Evolutionary conservation across 2,113 vertebrate genomes (phyloP), one percentile per base, ranked within the genome.

Genomic region (Pelmatolapia mariae): DNA sequence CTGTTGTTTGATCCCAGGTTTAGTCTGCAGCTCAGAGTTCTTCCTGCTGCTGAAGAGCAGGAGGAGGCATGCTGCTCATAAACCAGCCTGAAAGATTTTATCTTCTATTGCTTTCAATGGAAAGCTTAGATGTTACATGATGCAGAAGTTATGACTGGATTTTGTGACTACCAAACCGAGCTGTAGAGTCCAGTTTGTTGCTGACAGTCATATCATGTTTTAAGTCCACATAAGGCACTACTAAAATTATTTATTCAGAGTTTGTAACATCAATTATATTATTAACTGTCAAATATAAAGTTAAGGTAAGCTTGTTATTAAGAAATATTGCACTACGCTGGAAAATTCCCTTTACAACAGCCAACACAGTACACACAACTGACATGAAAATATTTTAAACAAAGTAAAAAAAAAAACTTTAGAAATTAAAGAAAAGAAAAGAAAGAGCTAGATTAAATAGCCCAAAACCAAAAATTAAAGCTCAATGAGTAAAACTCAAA

Each of bases 251-350:
- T 18, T 76, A 47, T 29, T 76, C 71, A 19, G 15, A 50, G 43
- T 76, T 76, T 76, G 24, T 0, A 47, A 47, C 4, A 11, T 29
- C 15, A 29, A 8, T 8, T 19, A 0, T 45, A 43, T 47, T 47
- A 76, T 45, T 47, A 47, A 0, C 71, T 73, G n/a, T 73, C 8
- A n/a, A n/a, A 36, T 66, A 38, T n/a, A n/a, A 66, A 66, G 61
- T 38, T 22, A 38, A 2, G 11, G 10, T 0, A 19, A 38, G 10
- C 33, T 66, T 73, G 68, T 73, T 73, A 26, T 45, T 73, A 73
- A 45, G 68, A 45, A 0, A 45, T 73, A 73, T 18, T 73, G 38
- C 22, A 1, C 0, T 10, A 45, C 0, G 3, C 13, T 45, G 5
- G 66, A 43, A 16, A 0, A 10, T 29, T 73, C 6, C 1, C n/a